Percentiles rank a stretch among this genome's conserved stretches.
Evolutionary conservation across 2,888 invertebrate genomes (phyloP).

Genomic region (Agrochola lychnidis): DNA sequence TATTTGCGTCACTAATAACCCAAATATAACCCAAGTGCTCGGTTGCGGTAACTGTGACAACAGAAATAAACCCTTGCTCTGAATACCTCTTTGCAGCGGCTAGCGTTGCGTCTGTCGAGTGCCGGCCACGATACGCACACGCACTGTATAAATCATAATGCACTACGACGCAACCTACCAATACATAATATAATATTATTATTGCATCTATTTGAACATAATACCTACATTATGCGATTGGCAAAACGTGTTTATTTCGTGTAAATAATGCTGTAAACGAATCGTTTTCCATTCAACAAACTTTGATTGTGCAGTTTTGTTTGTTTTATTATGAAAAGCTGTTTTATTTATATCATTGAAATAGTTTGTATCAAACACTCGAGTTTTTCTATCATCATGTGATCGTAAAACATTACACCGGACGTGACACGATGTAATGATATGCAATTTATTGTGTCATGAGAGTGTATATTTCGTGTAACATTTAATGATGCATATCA

Average conservation of each 20-base stretch:
- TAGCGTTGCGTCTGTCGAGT: slow-evolving; percentile 77
- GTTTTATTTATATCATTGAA: slow-evolving; percentile 29
- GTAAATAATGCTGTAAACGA: slow-evolving; percentile 52
- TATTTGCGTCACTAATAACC: slow-evolving; percentile 89
- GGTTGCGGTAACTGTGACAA: slow-evolving; percentile 84
- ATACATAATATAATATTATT: slow-evolving; percentile 7
- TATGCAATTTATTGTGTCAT: slow-evolving; percentile 67
- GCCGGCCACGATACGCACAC: slow-evolving; percentile 59
- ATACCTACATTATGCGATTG: slow-evolving; percentile 31
- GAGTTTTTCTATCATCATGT: slow-evolving; percentile 68
- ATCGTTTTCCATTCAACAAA: slow-evolving; percentile 47
- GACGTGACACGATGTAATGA: slow-evolving; percentile 73
- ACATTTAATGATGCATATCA: slow-evolving; percentile 49
- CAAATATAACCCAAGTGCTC: slow-evolving; percentile 83
- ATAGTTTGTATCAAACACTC: slow-evolving; percentile 24
- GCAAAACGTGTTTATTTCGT: slow-evolving; percentile 43
- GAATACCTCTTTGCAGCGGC: slow-evolving; percentile 82
- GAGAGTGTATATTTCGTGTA: slow-evolving; percentile 56
- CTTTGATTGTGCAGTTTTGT: slow-evolving; percentile 31
- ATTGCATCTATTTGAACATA: slow-evolving; percentile 33
- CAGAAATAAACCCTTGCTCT: slow-evolving; percentile 87
- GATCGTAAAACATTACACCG: slow-evolving; percentile 68
- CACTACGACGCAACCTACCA: slow-evolving; percentile 12
- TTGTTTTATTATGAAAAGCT: slow-evolving; percentile 2
- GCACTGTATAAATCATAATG: slow-evolving; percentile 9